Evolutionary conservation across 2,888 invertebrate species (phyloP), one percentile per base, ranked within the genome.

Genomic region (Carpatolechia fugitivella): DNA sequence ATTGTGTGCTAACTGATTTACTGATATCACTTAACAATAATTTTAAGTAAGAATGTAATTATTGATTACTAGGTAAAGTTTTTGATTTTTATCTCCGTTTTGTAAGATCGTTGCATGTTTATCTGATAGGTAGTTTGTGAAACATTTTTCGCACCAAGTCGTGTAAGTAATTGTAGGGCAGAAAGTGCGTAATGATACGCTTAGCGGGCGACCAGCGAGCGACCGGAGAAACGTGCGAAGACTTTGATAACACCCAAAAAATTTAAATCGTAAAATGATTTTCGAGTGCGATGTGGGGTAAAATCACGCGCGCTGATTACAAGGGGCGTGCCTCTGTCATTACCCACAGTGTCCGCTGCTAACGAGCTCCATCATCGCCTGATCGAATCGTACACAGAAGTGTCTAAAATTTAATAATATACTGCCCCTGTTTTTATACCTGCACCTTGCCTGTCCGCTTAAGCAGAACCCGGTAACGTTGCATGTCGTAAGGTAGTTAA

Each of bases 251-350:
- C 72, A 68, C 73, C 70, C 75, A 74, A 78, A 82, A 65, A 80
- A 77, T 76, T 77, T 74, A 81, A 79, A 76, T 79, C 65, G 64
- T 63, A 80, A 84, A 85, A 81, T 82, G 74, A 77, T 80, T 83
- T 78, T 66, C 68, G 78, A 76, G 84, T 83, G 83, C 79, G 78
- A 85, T 83, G 80, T 81, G 71, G 79, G 76, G 85, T 85, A 78
- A 81, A 85, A 83, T 85, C 82, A 76, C 74, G 73, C 70, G 70
- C 65, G 63, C 65, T 76, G 78, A 84, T 84, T 85, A 82, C 77
- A 72, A 70, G 76, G 75, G 85, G 85, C 82, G 85, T 72, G 72
- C 62, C 65, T 57, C 78, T 85, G 82, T 86, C 84, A 86, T 86
- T 85, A 86, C 75, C 64, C 72, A 73, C 82, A 24, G 82, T 82